These are phyloP conservation scores for Choristoneura rosaceana DNA, from an alignment of 2,888 invertebrate species.

Conservation along the genomic window DNA sequence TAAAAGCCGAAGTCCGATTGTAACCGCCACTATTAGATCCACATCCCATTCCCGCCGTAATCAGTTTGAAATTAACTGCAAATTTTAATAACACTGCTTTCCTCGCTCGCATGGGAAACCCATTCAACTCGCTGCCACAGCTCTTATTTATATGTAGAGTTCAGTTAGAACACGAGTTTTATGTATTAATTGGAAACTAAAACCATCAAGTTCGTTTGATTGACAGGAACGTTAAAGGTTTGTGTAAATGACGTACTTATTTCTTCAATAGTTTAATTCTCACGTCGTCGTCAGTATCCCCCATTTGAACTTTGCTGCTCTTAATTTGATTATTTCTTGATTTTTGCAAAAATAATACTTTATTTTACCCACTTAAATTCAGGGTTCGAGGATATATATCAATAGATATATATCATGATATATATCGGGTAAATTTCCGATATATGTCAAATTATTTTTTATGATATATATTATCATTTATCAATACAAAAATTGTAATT, in stretches of 20 bases:
- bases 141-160: not conserved
- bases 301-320: too few species aligned
- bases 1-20: conserved; percentile 13
- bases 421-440: too few species aligned
- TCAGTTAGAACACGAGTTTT: not conserved
- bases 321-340: too few species aligned
- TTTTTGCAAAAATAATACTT: too few species aligned
- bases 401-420: too few species aligned
- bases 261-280: too few species aligned
- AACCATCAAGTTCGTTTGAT: not conserved
- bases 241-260: not conserved
- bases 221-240: not conserved
- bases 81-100: conserved; percentile 38
- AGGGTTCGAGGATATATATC: too few species aligned
- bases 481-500: too few species aligned
- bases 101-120: conserved; percentile 21
- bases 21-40: conserved; percentile 33
- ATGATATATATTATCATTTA: too few species aligned
- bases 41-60: conserved; percentile 38
- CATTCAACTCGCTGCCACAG: not conserved
- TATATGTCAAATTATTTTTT: too few species aligned
- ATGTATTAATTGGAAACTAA: not conserved
- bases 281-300: too few species aligned
- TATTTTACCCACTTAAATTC: too few species aligned
- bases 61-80: conserved; percentile 40